A percentile compares a stretch with the other conserved stretches of the same genome.
phyloP scores from a whole-genome alignment of 2,113 vertebrate species.

The Peucedramus taeniatus region DNA sequence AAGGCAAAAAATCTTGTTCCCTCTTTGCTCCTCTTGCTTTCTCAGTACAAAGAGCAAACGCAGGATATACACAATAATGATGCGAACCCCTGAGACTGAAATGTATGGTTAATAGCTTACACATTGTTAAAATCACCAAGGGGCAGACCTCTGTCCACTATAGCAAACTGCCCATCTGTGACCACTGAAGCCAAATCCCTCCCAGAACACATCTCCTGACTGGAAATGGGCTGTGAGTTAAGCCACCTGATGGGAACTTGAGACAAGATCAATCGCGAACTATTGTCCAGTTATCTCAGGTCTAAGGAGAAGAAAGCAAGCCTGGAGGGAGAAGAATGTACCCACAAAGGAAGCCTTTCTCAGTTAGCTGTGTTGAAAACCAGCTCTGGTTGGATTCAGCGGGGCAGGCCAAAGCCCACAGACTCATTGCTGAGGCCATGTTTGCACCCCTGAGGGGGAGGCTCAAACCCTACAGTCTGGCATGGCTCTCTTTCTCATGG shows the following conservation, averaged over 20 bases:
- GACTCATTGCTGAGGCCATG: neutral
- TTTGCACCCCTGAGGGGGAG: neutral
- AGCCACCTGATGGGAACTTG: neutral
- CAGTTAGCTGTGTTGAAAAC: rapidly evolving
- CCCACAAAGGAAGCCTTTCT: neutral
- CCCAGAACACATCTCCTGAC: neutral
- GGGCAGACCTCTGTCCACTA: neutral
- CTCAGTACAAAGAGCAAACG: neutral
- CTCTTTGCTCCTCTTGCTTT: neutral
- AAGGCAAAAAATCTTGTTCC: neutral
- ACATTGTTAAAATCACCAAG: neutral
- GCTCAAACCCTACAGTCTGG: too few relatives aligned
- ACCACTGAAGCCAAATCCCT: neutral
- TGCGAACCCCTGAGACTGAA: neutral
- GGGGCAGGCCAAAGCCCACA: neutral
- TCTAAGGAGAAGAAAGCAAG: neutral
- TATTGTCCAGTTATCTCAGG: neutral
- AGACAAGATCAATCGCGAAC: neutral
- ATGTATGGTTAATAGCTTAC: neutral
- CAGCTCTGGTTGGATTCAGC: neutral
- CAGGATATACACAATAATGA: neutral
- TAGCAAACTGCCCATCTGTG: neutral
- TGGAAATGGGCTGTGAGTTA: neutral
- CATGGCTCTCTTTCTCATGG: too few relatives aligned
- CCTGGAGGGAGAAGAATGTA: neutral